phyloP scores from a whole-genome alignment of 2,888 invertebrate genomes.

The Labia minor region DNA sequence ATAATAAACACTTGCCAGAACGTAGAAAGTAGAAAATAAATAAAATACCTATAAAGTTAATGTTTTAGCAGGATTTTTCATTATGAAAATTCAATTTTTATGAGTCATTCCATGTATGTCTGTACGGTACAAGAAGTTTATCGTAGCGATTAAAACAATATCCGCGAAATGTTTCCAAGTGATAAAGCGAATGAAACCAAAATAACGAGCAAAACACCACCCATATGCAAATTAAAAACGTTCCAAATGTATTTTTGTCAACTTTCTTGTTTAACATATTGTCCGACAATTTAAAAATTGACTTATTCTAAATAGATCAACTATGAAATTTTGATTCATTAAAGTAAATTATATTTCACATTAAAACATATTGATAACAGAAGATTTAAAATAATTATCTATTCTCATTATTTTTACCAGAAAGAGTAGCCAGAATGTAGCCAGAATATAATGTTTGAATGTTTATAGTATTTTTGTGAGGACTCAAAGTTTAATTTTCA shows the following conservation, averaged over 20 bases:
- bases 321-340: too few species aligned
- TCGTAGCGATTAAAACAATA: conserved; percentile 7
- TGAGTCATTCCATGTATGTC: background rate
- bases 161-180: background rate
- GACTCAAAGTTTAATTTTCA: too few species aligned
- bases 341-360: too few species aligned
- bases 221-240: background rate
- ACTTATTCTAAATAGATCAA: too few species aligned
- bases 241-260: background rate
- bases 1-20: too few species aligned
- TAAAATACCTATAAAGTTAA: background rate
- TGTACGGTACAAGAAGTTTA: background rate
- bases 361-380: too few species aligned
- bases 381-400: too few species aligned
- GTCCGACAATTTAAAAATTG: too few species aligned
- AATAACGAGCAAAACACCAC: background rate
- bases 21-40: background rate
- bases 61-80: background rate
- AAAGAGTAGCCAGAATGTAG: too few species aligned
- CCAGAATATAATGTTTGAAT: too few species aligned
- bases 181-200: background rate
- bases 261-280: background rate
- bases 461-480: too few species aligned
- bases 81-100: background rate
- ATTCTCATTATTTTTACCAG: too few species aligned